Percentiles rank a stretch among this genome's conserved stretches.
phyloP scores from a whole-genome alignment of 1,140 invertebrate species.

The Prorops nasuta region DNA sequence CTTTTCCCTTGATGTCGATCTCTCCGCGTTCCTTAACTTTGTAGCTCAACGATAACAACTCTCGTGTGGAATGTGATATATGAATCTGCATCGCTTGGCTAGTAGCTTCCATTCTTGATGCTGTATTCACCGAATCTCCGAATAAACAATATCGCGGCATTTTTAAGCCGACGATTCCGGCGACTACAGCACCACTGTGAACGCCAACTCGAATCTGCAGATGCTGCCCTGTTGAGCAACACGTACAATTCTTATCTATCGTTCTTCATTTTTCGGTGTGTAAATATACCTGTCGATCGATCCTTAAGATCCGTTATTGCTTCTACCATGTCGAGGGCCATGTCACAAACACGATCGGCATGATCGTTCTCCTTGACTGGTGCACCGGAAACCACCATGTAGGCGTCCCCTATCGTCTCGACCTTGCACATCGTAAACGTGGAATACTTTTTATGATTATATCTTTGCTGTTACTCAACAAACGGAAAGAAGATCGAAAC shows the following conservation, averaged over 20 bases:
- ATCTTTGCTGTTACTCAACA: no score
- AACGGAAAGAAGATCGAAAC: no score
- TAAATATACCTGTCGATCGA: slow-evolving; percentile 74
- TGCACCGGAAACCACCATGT: slow-evolving; percentile 95
- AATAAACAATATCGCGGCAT: slow-evolving; percentile 95
- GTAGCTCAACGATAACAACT: slow-evolving; percentile 74
- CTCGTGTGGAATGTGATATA: slow-evolving; percentile 84
- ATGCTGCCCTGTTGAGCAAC: slow-evolving; percentile 70
- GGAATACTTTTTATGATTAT: no score
- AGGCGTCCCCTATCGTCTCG: slow-evolving; percentile 95
- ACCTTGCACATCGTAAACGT: no score
- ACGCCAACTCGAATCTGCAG: slow-evolving; percentile 87
- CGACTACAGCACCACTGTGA: slow-evolving; percentile 87
- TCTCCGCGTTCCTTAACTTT: slow-evolving; percentile 77
- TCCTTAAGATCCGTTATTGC: slow-evolving; percentile 88
- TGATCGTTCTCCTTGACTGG: slow-evolving; percentile 88
- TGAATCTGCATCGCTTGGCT: slow-evolving; percentile 92
- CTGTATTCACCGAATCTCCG: slow-evolving; percentile 90
- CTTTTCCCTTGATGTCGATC: slow-evolving; percentile 84
- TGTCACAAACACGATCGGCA: slow-evolving; percentile 90
- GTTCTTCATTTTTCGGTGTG: not conserved
- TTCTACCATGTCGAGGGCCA: slow-evolving; percentile 95
- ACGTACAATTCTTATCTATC: not conserved
- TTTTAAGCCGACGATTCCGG: slow-evolving; percentile 92
- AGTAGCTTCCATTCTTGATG: slow-evolving; percentile 88